Evolutionary conservation across 2,888 invertebrate genomes (phyloP), one percentile per base, ranked within the genome.

Genomic region (Pecten maximus): DNA sequence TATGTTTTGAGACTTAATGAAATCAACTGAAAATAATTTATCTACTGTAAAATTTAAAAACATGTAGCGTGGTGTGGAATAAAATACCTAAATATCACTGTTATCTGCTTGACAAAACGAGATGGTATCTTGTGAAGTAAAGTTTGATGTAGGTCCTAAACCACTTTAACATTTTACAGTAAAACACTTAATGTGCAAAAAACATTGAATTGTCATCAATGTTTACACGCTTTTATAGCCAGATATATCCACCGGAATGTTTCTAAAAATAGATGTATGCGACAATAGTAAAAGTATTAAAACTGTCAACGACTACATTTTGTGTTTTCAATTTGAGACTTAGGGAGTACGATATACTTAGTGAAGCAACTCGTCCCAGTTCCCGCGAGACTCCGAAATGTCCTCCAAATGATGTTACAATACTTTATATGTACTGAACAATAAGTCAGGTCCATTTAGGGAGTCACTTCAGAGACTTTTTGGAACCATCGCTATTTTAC

Each of bases 181-280:
- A 35, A 23, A 35, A 74, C 28, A 74, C 74, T 6, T 28, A 74
- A 74, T 74, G 74, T 19, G 23, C 74, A 35, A 74, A 74, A 35
- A 74, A 74, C 23, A 23, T 35, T 12, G 35, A 8, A 28, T 74
- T 74, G 28, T 74, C 74, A 74, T 74, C 74, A 35, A 35, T 8
- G 74, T 74, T 74, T 74, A 74, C 74, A 74, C 28, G 74, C 74
- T 74, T 74, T 35, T 35, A 74, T 35, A 74, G 28, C 74, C 74
- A 35, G 28, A 74, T 28, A 35, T 35, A 74, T 74, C 35, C 28
- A 3, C 28, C 10, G 28, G 12, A 74, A 74, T 12, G 74, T 35
- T 8, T 74, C 35, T 10, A 10, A 35, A n/a, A 28, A 74, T 74
- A 74, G 35, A 28, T 28, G 35, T 15, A 28, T 35, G 74, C 23